phyloP scores from a whole-genome alignment of 2,888 invertebrate genomes.

The Chaitophorus viminalis region DNA sequence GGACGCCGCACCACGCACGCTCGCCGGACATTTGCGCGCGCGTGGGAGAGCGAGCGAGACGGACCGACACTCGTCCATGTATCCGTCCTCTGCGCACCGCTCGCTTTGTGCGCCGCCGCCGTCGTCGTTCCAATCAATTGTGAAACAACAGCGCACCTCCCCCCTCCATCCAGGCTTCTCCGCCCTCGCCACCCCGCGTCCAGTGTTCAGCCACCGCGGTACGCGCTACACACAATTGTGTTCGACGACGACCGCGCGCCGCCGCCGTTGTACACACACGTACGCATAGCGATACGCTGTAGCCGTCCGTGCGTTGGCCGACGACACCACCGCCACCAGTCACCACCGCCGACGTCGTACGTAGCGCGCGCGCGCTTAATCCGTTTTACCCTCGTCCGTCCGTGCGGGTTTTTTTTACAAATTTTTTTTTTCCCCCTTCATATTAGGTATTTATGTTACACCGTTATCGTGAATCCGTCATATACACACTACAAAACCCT shows the following conservation, averaged over 20 bases:
- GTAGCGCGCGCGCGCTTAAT: slow-evolving; percentile 29
- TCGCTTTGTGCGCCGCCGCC: slow-evolving; percentile 22
- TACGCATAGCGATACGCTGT: slow-evolving; percentile 22
- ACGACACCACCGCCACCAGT: background rate
- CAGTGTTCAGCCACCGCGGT: background rate
- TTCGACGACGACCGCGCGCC: background rate
- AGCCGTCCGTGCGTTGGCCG: background rate
- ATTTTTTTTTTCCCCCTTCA: background rate
- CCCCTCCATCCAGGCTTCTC: background rate
- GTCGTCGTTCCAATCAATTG: slow-evolving; percentile 57
- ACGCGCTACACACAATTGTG: background rate
- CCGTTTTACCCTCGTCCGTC: slow-evolving; percentile 21
- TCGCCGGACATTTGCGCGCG: too few species aligned
- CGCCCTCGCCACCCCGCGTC: background rate
- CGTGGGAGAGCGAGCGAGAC: slow-evolving; percentile 47
- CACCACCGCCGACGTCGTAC: background rate
- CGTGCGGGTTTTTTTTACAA: background rate
- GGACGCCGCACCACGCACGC: too few species aligned
- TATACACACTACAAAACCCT: too few species aligned
- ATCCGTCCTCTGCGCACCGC: slow-evolving; percentile 36
- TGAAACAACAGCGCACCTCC: slow-evolving; percentile 54
- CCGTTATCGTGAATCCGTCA: background rate
- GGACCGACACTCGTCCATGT: slow-evolving; percentile 11
- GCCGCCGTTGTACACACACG: background rate
- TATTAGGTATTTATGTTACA: background rate